Base-by-base conservation (phyloP, 2,888 invertebrate genomes). In the Frankliniella intonsa region DNA sequence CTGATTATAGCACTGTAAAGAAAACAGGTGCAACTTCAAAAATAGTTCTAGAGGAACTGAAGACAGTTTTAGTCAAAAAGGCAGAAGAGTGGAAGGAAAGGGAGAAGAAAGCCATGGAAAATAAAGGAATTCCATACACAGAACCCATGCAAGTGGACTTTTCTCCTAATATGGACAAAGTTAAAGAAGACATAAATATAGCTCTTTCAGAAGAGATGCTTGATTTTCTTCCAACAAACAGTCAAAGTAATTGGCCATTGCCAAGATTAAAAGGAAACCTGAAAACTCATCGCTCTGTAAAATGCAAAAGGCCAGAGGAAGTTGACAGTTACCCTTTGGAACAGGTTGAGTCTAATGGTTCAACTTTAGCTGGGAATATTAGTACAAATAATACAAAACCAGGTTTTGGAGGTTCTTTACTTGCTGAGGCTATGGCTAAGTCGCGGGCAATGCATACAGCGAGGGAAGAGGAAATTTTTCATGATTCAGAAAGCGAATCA, bases 31-130 rank as follows among this genome's bases (percentile, higher is more conserved):
- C 22, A 25, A 9, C 25, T 11, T 76, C 69, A 2, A 76, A 76
- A 22, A 76, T 12, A 76, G 69, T 76, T 12, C 69, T 76, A 25
- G 22, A 22, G 9, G 69, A 76, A 12, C 69, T 76, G 25, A 76
- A 76, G 25, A 76, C 69, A 25, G 69, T 76, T 76, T 25, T 76
- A 25, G 69, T 76, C 12, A 76, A 76, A 22, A 76, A 76, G 25
- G 69, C 69, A 11, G 69, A 76, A 9, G 69, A 76, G 12, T 76
- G 69, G 69, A 76, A 76, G 25, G 25, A 76, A 76, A 76, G 69
- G 25, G 69, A 76, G 25, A 76, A 76, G 25, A 22, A 25, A 10
- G 69, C 69, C 10, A 22, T 76, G 69, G 69, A 22, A 76, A 25
- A 12, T 12, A 76, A 76, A 76, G 69, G 69, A 8, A 76, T 76